Evolutionary conservation across 2,113 vertebrate species (phyloP).

Genomic region (Amazona vittata): DNA sequence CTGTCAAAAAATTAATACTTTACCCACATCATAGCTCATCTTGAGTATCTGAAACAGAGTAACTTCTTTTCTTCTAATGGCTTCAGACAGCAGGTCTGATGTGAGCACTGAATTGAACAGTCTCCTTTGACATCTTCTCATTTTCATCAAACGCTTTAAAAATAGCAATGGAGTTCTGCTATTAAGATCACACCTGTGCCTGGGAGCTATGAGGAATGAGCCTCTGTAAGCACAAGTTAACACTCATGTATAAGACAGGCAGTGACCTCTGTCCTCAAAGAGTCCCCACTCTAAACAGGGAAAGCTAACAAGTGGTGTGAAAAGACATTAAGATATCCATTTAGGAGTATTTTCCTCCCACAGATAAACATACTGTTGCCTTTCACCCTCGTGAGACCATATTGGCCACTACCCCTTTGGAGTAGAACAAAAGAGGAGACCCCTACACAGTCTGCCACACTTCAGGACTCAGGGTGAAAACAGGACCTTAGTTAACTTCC

Average conservation of each 20-base stretch:
- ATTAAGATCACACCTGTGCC: not conserved
- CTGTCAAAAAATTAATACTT: not conserved
- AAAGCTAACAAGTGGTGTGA: not conserved
- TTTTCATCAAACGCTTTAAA: not conserved
- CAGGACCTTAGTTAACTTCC: not conserved
- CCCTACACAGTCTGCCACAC: fast-evolving
- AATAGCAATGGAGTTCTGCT: not conserved
- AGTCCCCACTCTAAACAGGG: not conserved
- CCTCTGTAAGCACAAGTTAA: not conserved
- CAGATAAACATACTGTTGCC: fast-evolving
- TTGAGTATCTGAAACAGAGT: not conserved
- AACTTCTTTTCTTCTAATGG: not conserved
- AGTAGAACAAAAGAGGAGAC: not conserved
- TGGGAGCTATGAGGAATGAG: not conserved
- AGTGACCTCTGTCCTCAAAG: not conserved
- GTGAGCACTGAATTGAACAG: not conserved
- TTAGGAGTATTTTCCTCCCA: not conserved
- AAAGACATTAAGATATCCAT: fast-evolving
- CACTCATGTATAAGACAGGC: not conserved
- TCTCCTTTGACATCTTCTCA: not conserved
- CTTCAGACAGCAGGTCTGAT: not conserved
- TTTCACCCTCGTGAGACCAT: not conserved
- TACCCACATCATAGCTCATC: not conserved
- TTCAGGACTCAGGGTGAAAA: not conserved
- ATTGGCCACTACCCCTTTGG: not conserved